These are phyloP conservation scores for Fundulus diaphanus DNA, from an alignment of 2,797 vertebrate species.

Conservation along the genomic window DNA sequence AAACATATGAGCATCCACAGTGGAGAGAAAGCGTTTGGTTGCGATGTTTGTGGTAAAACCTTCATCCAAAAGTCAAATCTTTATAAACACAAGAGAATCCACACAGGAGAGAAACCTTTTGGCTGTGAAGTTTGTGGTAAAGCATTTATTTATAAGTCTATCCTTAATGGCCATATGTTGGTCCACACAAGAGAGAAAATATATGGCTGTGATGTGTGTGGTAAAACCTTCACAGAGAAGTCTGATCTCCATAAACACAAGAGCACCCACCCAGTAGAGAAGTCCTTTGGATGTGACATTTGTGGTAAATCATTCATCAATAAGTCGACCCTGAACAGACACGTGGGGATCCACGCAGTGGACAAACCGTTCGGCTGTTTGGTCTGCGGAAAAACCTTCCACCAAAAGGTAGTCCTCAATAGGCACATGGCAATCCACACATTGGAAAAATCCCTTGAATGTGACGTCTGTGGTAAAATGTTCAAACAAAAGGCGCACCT, in stretches of 20 bases:
- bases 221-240: conserved; percentile 1
- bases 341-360: conserved; percentile 2
- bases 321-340: conserved; percentile 1
- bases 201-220: not conserved
- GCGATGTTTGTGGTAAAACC: conserved; percentile 4
- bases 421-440: conserved; percentile 2
- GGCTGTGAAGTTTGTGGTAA: conserved; percentile 2
- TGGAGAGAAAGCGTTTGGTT: not conserved
- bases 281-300: not conserved
- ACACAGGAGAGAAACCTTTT: not conserved
- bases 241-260: conserved; percentile 4
- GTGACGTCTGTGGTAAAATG: conserved; percentile 5
- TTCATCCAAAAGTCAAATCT: conserved; percentile 9
- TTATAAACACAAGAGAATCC: conserved; percentile 7
- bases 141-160: conserved; percentile 5
- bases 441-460: conserved; percentile 1
- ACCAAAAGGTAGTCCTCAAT: conserved; percentile 6
- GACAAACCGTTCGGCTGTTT: conserved; percentile 4
- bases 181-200: not conserved
- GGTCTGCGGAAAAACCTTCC: conserved; percentile 5
- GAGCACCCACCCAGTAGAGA: not conserved
- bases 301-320: not conserved
- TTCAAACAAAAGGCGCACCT: conserved; percentile 9
- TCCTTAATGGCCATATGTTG: conserved; percentile 9
- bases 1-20: conserved; percentile 6